Evolutionary conservation across 2,888 invertebrate species (phyloP).

Genomic region (Alcis repandata): DNA sequence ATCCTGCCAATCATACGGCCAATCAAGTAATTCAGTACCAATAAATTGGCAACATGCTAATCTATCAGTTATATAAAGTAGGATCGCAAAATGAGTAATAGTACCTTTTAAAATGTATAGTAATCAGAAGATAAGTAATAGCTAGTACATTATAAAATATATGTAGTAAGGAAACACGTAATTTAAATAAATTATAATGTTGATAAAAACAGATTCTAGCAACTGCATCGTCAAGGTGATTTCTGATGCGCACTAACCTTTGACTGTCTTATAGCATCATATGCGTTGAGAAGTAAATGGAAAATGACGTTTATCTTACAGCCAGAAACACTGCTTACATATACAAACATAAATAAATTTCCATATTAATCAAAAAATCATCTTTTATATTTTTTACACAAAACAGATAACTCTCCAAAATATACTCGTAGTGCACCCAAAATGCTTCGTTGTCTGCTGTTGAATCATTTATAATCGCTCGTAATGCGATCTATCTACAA

Average conservation of each 20-base stretch:
- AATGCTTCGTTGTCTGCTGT: constrained; percentile 9
- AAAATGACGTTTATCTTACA: constrained; percentile 17
- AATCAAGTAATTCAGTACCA: constrained; percentile 52
- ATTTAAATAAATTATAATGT: not conserved
- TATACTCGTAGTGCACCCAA: constrained; percentile 2
- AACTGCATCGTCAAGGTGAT: constrained; percentile 45
- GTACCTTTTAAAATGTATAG: not conserved
- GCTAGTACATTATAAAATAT: too few species aligned
- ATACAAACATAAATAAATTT: too few species aligned
- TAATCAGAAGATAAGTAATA: too few species aligned
- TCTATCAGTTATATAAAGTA: constrained; percentile 34
- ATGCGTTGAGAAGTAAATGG: constrained; percentile 37
- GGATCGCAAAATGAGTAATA: constrained; percentile 3
- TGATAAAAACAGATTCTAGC: constrained; percentile 13
- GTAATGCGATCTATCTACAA: constrained; percentile 3
- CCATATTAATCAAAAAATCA: too few species aligned
- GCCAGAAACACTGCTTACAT: not conserved
- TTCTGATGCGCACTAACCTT: constrained; percentile 41
- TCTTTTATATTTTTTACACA: too few species aligned
- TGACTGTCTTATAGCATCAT: constrained; percentile 38
- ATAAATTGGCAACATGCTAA: constrained; percentile 42
- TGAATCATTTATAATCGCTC: constrained; percentile 8
- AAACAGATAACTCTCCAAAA: too few species aligned
- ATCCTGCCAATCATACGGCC: constrained; percentile 70
- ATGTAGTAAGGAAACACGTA: too few species aligned